Evolutionary conservation across 2,888 invertebrate species (phyloP), one percentile per base, ranked within the genome.

Genomic region (Amiota minor): DNA sequence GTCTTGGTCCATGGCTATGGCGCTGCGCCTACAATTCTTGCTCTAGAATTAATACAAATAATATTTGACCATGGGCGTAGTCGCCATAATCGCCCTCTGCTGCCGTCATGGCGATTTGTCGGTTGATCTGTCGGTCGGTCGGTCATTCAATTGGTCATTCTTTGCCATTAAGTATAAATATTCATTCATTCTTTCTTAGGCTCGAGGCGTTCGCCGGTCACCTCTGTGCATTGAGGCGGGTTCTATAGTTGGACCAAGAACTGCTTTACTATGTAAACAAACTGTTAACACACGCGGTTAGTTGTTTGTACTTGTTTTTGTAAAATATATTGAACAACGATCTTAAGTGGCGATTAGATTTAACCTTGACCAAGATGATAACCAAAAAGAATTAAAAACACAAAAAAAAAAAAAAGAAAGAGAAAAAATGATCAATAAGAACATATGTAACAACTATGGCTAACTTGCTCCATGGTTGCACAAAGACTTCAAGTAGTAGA

Each of bases 281-380:
- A 83, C 83, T 83, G 83, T 83, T 83, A 83, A 83, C 83, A 83
- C 84, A 16, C 11, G 59, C 59, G 18, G 65, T 59, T 23, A 10
- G 47, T 47, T 16, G 49, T 49, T 49, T n/a, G 10, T 49, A 67
- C 35, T 45, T 59, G 59, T 20, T 59, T 59, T 50, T 9, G 6
- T n/a, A 64, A 64, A 64, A 50, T 35, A 35, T 68, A 75, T 79
- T 79, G 82, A 78, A 75, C 76, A 77, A n/a, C 70, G 86, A 85
- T 85, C 81, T 84, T 81, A 84, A 78, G 81, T 76, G 76, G 72
- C 84, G 83, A 83, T 83, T 83, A 83, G 85, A 83, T 82, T 77
- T 84, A 86, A 86, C 86, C 87, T 86, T 87, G 87, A 86, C 87
- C 86, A 86, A 86, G 82, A 86, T 86, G 87, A 86, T 86, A 86